These are phyloP conservation scores for Bufo bufo DNA, from an alignment of 2,113 vertebrate species.

Conservation along the genomic window DNA sequence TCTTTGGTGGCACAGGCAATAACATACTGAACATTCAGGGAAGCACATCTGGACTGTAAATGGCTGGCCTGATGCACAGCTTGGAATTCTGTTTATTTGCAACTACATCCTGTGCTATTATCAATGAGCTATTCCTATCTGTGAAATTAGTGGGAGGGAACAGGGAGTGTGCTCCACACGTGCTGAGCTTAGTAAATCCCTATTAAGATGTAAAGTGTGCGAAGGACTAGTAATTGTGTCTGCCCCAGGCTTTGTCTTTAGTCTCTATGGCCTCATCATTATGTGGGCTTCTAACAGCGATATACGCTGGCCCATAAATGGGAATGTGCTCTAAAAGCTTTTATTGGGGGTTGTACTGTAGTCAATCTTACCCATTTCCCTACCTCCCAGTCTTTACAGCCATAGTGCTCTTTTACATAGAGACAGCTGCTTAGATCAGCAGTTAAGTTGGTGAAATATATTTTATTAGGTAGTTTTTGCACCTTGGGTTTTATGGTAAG, in stretches of 20 bases:
- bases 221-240: slow-evolving; percentile 51
- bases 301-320: slow-evolving; percentile 32
- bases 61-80: slow-evolving; percentile 34
- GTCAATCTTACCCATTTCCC: slow-evolving; percentile 41
- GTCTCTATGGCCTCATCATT: slow-evolving; percentile 22
- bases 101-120: slow-evolving; percentile 47
- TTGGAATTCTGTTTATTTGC: slow-evolving; percentile 43
- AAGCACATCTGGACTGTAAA: slow-evolving; percentile 54
- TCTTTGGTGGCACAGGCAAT: slow-evolving; percentile 5
- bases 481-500: background rate
- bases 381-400: slow-evolving; percentile 17
- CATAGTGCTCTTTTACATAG: slow-evolving; percentile 23
- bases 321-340: slow-evolving; percentile 33
- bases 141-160: slow-evolving; percentile 36
- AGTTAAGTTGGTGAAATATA: slow-evolving; percentile 37
- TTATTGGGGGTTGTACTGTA: slow-evolving; percentile 42
- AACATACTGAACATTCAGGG: slow-evolving; percentile 32
- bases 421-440: slow-evolving; percentile 48
- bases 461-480: background rate
- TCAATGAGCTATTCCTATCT: slow-evolving; percentile 30
- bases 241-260: slow-evolving; percentile 48
- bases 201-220: slow-evolving; percentile 56
- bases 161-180: slow-evolving; percentile 53
- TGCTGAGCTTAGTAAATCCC: slow-evolving; percentile 51
- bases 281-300: slow-evolving; percentile 55